Base-by-base conservation (phyloP, 2,113 vertebrate species). In the Calypte anna region DNA sequence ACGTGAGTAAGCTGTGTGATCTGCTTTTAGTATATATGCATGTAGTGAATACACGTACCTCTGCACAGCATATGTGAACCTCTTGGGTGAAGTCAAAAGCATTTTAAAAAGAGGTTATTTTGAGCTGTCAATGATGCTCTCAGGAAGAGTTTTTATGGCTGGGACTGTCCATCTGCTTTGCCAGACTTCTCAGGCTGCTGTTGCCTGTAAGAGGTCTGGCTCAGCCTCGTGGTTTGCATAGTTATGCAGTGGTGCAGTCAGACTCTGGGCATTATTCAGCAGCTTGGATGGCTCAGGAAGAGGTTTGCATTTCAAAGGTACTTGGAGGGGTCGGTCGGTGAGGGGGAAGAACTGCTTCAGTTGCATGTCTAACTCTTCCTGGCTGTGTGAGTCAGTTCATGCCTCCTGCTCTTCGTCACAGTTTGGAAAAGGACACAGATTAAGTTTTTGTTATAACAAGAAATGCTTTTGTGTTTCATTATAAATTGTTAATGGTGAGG, bases 281-380 rank as follows among this genome's bases (percentile, higher is more conserved):
- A 40, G 40, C 40, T 40, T 40, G 40, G 28, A 2, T 14, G 30
- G 48, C 38, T 79, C 62, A 14, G 75, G 70, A 75, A 55, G 57
- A 90, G 14, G 27, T 67, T n/a, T 12, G 30, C 62, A 2, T 62
- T 87, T 69, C 55, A 25, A 36, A 84, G 69, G 24, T 63, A 90
- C 40, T 10, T 2, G 2, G 53, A 36, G 87, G 67, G 62, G 58
- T 76, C 1, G 0, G 58, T 76, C 1, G 0, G 28, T 50, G 24
- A 4, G 14, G 7, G 31, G 33, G 27, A 82, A 59, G 62, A 72
- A 22, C 13, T 22, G 62, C 72, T 69, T 87, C 61, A 75, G 43
- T 61, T 83, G 40, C 51, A 12, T 57, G 0, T 40, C 80, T 33
- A 16, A 31, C 25, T 70, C 78, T 76, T 75, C 69, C 70, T 40